A percentile compares a stretch with the other conserved stretches of the same genome.
phyloP scores from a whole-genome alignment of 1,140 invertebrate species.

The Bradysia coprophila region DNA sequence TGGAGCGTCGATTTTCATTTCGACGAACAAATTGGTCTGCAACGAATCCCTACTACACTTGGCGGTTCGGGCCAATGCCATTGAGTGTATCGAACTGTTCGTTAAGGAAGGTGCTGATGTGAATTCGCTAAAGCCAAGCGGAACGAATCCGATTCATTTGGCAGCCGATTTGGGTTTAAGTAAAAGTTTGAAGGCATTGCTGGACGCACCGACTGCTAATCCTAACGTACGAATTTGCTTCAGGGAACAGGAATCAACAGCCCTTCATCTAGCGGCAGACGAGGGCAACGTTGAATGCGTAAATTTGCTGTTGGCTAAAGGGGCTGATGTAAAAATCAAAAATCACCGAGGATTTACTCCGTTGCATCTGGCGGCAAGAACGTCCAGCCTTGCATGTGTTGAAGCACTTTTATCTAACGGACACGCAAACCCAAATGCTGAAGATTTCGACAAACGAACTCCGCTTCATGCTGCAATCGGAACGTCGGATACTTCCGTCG shows the following conservation, averaged over 20 bases:
- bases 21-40: conserved; percentile 36
- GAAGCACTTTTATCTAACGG: conserved; percentile 50
- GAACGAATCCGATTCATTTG: conserved; percentile 56
- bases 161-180: conserved; percentile 53
- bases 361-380: conserved; percentile 53
- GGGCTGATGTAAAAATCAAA: conserved; percentile 45
- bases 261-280: conserved; percentile 62
- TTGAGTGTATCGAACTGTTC: conserved; percentile 51
- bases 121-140: conserved; percentile 44
- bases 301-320: conserved; percentile 45
- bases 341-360: conserved; percentile 61
- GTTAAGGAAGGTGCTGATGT: conserved; percentile 47
- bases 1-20: conserved; percentile 33
- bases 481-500: conserved; percentile 50
- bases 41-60: conserved; percentile 60
- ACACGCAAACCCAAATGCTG: conserved; percentile 49
- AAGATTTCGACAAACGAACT: conserved; percentile 57
- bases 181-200: conserved; percentile 42
- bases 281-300: conserved; percentile 56
- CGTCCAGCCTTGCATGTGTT: conserved; percentile 58
- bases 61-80: conserved; percentile 51
- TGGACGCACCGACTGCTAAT: conserved; percentile 43
- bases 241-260: conserved; percentile 47
- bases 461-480: conserved; percentile 59
- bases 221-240: conserved; percentile 38